Percentiles rank a stretch among this genome's conserved stretches.
These are phyloP conservation scores for Heliocidaris erythrogramma DNA, from an alignment of 35 echinoderm and acorn worm genomes.

Conservation along the genomic window DNA sequence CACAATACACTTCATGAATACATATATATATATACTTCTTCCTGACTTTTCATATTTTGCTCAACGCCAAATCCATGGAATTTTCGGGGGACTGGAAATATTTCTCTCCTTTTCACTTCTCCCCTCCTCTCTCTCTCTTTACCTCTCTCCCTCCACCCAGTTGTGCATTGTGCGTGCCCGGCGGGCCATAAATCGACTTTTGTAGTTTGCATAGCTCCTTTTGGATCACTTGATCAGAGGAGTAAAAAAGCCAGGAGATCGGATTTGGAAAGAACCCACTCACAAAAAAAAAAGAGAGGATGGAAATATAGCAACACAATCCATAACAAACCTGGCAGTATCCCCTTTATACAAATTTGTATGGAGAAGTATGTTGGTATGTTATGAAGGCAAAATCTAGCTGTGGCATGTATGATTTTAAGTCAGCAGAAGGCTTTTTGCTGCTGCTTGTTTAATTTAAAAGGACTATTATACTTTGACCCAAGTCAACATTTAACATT, in stretches of 20 bases:
- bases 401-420: background rate
- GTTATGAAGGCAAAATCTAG: background rate
- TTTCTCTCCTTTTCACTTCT: background rate
- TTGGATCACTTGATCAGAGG: background rate
- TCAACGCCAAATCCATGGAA: background rate
- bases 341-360: background rate
- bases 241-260: background rate
- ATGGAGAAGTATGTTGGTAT: background rate
- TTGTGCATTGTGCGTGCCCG: constrained; percentile 1
- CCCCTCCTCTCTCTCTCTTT: background rate
- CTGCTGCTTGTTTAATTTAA: background rate
- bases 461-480: background rate
- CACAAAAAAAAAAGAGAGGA: background rate
- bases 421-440: background rate
- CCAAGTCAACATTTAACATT: background rate
- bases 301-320: background rate
- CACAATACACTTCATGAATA: background rate
- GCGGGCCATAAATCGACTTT: constrained; percentile 33
- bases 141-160: background rate
- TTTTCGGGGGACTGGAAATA: background rate
- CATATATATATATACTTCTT: background rate
- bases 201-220: constrained; percentile 32
- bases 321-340: background rate
- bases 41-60: constrained; percentile 34
- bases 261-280: background rate